Percentiles rank a stretch among this genome's conserved stretches.
These are phyloP conservation scores for Pantherophis alleghaniensis DNA, from an alignment of 2,797 vertebrate genomes.

Conservation along the genomic window DNA sequence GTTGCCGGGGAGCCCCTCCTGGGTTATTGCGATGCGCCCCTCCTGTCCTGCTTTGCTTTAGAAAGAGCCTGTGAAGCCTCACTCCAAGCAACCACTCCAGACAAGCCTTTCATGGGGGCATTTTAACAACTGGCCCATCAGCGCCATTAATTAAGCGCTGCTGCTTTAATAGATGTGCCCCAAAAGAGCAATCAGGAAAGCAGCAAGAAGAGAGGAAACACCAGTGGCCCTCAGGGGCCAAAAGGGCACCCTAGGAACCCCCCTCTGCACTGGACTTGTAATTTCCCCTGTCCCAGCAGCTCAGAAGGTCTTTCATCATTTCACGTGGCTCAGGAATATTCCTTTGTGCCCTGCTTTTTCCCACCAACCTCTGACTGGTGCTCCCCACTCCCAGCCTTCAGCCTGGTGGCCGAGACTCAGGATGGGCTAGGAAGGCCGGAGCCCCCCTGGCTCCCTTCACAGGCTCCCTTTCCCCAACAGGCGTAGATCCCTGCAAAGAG, in stretches of 20 bases:
- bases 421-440: not conserved
- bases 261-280: not conserved
- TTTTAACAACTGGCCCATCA: not conserved
- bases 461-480: slow-evolving; percentile 67
- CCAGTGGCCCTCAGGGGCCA: not conserved
- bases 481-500: slow-evolving; percentile 67
- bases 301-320: not conserved
- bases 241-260: not conserved
- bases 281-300: not conserved
- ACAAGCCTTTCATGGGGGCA: not conserved
- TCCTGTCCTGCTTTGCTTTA: not conserved
- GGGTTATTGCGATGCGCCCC: not conserved
- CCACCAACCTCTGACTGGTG: not conserved
- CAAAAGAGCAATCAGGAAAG: not conserved
- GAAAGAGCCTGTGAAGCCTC: not conserved
- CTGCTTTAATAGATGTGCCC: not conserved
- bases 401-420: not conserved
- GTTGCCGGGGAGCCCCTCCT: not conserved
- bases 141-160: not conserved
- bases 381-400: not conserved
- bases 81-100: not conserved
- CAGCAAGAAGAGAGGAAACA: not conserved
- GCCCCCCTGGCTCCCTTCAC: not conserved
- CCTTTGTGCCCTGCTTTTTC: not conserved
- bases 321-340: not conserved